phyloP scores from a whole-genome alignment of 2,113 vertebrate genomes.

The Grammomys surdaster region DNA sequence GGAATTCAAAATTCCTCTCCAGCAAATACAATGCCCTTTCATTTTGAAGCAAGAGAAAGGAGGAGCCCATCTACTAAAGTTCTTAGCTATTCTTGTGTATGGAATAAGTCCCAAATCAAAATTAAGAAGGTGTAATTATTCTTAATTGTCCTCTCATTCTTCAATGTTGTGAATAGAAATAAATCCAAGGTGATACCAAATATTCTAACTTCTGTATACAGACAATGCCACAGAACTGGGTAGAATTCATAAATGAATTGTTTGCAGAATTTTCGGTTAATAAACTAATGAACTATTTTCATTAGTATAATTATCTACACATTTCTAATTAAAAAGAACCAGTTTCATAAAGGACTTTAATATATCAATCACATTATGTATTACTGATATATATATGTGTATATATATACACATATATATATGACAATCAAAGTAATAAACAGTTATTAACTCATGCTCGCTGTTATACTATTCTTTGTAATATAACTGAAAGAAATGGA shows the following conservation, averaged over 20 bases:
- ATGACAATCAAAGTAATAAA: slow-evolving; percentile 48
- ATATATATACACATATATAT: too few relatives aligned
- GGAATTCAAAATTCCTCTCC: slow-evolving; percentile 44
- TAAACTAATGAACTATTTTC: slow-evolving; percentile 80
- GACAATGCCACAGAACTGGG: slow-evolving; percentile 17
- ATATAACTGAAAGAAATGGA: slow-evolving; percentile 44
- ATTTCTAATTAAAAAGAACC: slow-evolving; percentile 58
- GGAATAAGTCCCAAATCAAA: slow-evolving; percentile 63
- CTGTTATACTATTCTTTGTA: neutral
- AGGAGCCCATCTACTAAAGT: slow-evolving; percentile 33
- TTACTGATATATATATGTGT: slow-evolving; percentile 26
- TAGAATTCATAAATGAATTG: slow-evolving; percentile 24
- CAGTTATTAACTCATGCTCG: slow-evolving; percentile 31
- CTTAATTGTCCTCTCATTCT: slow-evolving; percentile 36
- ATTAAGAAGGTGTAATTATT: slow-evolving; percentile 67
- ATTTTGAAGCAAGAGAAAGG: slow-evolving; percentile 50
- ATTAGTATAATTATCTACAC: slow-evolving; percentile 78
- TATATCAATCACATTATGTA: slow-evolving; percentile 74
- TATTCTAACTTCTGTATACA: slow-evolving; percentile 42
- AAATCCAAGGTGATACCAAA: slow-evolving; percentile 55
- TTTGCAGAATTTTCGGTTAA: slow-evolving; percentile 70
- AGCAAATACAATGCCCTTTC: slow-evolving; percentile 55
- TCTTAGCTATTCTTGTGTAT: slow-evolving; percentile 38
- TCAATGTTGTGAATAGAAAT: slow-evolving; percentile 17
- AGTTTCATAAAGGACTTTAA: slow-evolving; percentile 67